Evolutionary conservation across 2,888 invertebrate genomes (phyloP).

Genomic region (Lepeophtheirus nordmannii): DNA sequence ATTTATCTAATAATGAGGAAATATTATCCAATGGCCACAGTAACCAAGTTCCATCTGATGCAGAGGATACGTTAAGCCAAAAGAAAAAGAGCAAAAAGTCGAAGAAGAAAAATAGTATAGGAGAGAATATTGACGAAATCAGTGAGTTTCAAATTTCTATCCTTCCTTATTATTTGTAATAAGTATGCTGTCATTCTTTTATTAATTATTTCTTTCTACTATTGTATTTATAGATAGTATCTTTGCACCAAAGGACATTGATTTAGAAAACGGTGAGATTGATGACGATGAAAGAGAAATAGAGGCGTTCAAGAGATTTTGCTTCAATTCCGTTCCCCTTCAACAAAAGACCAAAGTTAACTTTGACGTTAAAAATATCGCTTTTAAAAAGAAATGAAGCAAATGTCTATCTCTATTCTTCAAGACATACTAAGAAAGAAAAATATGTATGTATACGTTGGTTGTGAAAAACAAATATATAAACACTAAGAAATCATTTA

Average conservation of each 20-base stretch:
- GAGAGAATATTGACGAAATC: slow-evolving; percentile 29
- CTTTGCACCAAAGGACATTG: slow-evolving; percentile 61
- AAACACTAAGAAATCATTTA: too few species aligned
- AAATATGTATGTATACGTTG: too few species aligned
- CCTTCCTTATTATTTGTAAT: too few species aligned
- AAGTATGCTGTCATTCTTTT: background rate
- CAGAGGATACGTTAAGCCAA: background rate
- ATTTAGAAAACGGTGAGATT: slow-evolving; percentile 58
- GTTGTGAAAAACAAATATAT: too few species aligned
- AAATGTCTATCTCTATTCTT: too few species aligned
- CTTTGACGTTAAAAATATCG: slow-evolving; percentile 61
- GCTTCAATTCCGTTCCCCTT: slow-evolving; percentile 57
- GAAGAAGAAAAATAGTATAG: slow-evolving; percentile 30
- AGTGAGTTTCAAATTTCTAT: slow-evolving; percentile 26
- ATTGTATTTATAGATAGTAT: slow-evolving; percentile 47
- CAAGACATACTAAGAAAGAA: too few species aligned
- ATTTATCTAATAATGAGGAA: slow-evolving; percentile 9
- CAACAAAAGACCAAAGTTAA: slow-evolving; percentile 54
- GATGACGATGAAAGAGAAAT: slow-evolving; percentile 64
- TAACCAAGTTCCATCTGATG: background rate
- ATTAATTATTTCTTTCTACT: slow-evolving; percentile 22
- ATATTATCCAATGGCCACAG: background rate
- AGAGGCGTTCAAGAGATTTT: slow-evolving; percentile 72
- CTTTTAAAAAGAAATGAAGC: slow-evolving; percentile 45
- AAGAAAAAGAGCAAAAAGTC: slow-evolving; percentile 29